Base-by-base conservation (phyloP, 2,797 vertebrate species). In the Graptemys geographica region DNA sequence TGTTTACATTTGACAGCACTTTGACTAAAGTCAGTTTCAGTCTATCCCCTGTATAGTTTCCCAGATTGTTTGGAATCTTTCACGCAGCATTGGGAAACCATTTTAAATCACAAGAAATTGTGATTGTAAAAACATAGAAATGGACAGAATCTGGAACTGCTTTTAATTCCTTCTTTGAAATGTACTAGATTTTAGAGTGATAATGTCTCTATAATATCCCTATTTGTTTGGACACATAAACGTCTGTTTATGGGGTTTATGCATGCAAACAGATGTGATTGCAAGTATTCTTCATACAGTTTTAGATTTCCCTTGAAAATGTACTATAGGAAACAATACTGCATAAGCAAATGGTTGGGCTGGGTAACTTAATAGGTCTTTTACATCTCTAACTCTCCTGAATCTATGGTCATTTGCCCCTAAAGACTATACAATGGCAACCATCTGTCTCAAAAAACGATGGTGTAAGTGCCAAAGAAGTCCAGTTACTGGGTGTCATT, bases 1-100 rank as follows among this genome's bases (percentile, higher is more conserved):
- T 96, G 79, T 95, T 96, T 95, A 95, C 16, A 28, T 94, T 90
- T 95, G 82, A 90, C 85, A 92, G 78, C 47, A 52, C 80, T 92
- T 92, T 80, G 81, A 52, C 88, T 83, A 89, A 47, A 33, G 28
- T 18, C 57, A 11, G 7, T 82, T 92, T 52, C 33, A 69, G 18
- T 3, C 41, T 52, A 2, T 0, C 83, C n/a, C n/a, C 65, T 78
- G 37, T 92, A 47, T 92, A 55, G 62, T 93, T 93, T 94, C 91
- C 87, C 89, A 94, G 78, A 49, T 44, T 90, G 55, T 81, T 37
- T 5, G 52, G 88, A 49, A 41, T 49, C 33, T 89, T 94, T 94
- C 89, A 94, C 1, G 10, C 6, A 91, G 79, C 33, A 81, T 13
- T 57, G 25, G 0, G 7, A 91, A 94, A 81, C 0, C 7, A 33